Evolutionary conservation across 2,113 vertebrate species (phyloP).

Genomic region (Ctenomys sociabilis): DNA sequence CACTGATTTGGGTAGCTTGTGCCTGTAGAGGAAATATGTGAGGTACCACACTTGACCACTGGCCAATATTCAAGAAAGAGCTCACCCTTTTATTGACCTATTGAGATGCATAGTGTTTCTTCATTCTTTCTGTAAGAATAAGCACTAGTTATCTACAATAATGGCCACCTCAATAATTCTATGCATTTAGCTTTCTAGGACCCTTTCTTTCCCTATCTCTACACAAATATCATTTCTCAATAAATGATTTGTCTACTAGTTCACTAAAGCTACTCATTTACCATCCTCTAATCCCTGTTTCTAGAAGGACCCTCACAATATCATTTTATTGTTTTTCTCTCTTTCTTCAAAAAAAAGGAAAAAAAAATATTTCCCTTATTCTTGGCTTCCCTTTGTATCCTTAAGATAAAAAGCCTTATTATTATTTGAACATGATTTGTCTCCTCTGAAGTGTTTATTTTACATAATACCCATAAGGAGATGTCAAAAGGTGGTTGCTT

Average conservation of each 20-base stretch:
- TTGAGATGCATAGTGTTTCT: background rate
- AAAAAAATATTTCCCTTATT: background rate
- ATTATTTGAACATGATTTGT: background rate
- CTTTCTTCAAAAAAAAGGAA: too few relatives aligned
- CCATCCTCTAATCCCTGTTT: background rate
- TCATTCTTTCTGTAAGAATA: background rate
- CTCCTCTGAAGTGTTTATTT: background rate
- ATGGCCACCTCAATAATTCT: accelerated
- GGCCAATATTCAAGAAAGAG: background rate
- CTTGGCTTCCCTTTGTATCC: background rate
- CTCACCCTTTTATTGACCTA: accelerated
- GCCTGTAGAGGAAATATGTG: background rate
- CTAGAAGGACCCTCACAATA: background rate
- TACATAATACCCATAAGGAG: background rate
- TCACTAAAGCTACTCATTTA: background rate
- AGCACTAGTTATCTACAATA: accelerated
- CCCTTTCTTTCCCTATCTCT: background rate
- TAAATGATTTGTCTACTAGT: background rate
- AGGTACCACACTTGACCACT: background rate
- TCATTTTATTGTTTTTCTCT: too few relatives aligned
- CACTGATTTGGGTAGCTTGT: accelerated
- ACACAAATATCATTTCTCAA: background rate
- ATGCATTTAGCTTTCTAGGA: background rate
- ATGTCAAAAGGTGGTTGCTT: too few relatives aligned
- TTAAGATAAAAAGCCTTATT: background rate